Evolutionary conservation across 92 coral and sea anemone species (phyloP).

Genomic region (Phenganax stokvisi): DNA sequence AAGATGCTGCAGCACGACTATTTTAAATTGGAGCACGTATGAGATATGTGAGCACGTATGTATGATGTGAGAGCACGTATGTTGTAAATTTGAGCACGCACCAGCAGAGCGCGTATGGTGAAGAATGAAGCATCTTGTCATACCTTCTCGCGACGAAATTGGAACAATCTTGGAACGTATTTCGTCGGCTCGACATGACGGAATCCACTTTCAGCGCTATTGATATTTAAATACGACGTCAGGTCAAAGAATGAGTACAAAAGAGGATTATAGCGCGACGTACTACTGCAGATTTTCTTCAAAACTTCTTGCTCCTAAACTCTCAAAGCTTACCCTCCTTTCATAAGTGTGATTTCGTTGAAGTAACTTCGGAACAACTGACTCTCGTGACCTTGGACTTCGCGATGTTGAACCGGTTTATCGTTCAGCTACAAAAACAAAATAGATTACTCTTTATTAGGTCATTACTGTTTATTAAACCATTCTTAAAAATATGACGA

Average conservation of each 20-base stretch:
- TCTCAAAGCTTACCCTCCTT: constrained; percentile 75
- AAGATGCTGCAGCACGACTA: not conserved
- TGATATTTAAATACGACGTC: not conserved
- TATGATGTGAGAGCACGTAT: not conserved
- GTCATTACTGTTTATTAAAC: too few species aligned
- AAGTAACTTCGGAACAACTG: constrained; percentile 66
- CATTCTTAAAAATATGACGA: too few species aligned
- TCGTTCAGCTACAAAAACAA: constrained; percentile 58
- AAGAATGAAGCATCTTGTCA: not conserved
- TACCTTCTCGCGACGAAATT: constrained; percentile 66
- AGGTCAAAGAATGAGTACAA: not conserved
- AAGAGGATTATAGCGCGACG: not conserved
- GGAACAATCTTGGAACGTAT: constrained; percentile 76
- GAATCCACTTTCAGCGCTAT: constrained; percentile 67
- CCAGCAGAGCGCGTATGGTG: not conserved
- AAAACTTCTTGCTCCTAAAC: not conserved
- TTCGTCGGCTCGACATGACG: constrained; percentile 60
- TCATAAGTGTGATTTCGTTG: constrained; percentile 38
- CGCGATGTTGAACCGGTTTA: constrained; percentile 85
- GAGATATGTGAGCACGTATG: not conserved
- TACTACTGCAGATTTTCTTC: not conserved
- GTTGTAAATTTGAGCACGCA: not conserved
- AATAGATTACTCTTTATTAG: not conserved
- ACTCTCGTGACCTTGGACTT: constrained; percentile 64
- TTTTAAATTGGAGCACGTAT: not conserved